phyloP scores from a whole-genome alignment of 2,888 invertebrate species.

The Ferrisia virgata region DNA sequence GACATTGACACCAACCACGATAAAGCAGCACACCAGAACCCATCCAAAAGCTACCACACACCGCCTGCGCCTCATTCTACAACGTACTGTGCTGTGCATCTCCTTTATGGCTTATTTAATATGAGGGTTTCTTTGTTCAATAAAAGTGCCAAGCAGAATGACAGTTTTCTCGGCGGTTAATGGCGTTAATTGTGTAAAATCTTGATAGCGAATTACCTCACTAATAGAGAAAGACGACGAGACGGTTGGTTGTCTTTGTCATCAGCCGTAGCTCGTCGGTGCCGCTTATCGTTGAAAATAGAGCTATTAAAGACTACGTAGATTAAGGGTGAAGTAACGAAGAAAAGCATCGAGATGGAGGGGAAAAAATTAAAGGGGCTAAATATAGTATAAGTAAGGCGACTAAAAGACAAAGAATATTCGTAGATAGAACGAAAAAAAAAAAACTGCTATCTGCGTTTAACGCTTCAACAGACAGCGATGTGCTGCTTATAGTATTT shows the following conservation, averaged over 20 bases:
- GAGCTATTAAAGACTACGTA: background rate
- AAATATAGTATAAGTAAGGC: background rate
- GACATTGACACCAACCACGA: too few species aligned
- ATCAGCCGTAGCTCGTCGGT: background rate
- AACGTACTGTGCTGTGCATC: too few species aligned
- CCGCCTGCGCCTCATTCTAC: too few species aligned
- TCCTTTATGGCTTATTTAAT: constrained; percentile 7
- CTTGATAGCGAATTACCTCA: background rate
- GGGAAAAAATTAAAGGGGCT: background rate
- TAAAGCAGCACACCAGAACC: too few species aligned
- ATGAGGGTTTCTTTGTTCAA: constrained; percentile 15
- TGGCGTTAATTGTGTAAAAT: constrained; percentile 12
- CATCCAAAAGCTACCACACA: too few species aligned
- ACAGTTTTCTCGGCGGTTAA: constrained; percentile 12
- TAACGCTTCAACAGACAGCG: background rate
- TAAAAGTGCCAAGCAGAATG: constrained; percentile 12
- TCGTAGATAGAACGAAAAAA: background rate
- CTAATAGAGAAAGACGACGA: background rate
- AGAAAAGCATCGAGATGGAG: too few species aligned
- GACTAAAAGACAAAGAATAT: too few species aligned
- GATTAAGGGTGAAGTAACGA: background rate
- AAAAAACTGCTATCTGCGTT: background rate
- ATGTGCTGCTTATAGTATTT: too few species aligned
- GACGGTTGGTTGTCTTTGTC: background rate
- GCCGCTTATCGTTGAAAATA: background rate